These are phyloP conservation scores for Pharmacophagus antenor DNA, from an alignment of 2,888 invertebrate genomes.

Conservation along the genomic window DNA sequence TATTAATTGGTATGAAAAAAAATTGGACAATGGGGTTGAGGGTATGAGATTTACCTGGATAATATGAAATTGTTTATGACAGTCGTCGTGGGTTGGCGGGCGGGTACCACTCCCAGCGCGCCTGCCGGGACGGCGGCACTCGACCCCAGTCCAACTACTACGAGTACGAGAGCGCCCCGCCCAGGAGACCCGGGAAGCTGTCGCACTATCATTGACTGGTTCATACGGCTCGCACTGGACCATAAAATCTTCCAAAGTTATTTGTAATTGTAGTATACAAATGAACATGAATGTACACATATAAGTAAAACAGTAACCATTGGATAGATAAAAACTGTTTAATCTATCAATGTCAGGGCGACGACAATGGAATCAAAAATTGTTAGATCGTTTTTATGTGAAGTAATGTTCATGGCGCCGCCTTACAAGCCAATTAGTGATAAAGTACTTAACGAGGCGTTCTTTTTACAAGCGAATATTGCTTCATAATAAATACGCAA, in stretches of 20 bases:
- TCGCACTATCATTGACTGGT: conserved; percentile 77
- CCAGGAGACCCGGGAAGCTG: conserved; percentile 66
- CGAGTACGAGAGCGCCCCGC: conserved; percentile 90
- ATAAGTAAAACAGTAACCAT: too few relatives aligned
- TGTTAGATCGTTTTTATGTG: too few relatives aligned
- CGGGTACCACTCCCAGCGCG: conserved; percentile 83
- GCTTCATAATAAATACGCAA: neutral
- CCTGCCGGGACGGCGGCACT: conserved; percentile 77
- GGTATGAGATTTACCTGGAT: neutral
- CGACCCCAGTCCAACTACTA: conserved; percentile 91
- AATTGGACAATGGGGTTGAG: neutral
- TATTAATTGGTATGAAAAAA: neutral
- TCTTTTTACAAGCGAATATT: neutral
- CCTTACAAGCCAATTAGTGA: neutral
- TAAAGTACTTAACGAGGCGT: neutral
- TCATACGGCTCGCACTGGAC: conserved; percentile 32
- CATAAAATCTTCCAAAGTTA: conserved; percentile 20
- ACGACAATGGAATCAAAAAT: too few relatives aligned
- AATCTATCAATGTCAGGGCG: too few relatives aligned
- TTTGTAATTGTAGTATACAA: conserved; percentile 7
- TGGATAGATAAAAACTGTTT: too few relatives aligned
- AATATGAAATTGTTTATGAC: conserved; percentile 29
- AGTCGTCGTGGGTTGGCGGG: conserved; percentile 67
- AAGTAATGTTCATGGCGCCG: neutral
- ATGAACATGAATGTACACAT: too few relatives aligned